phyloP scores from a whole-genome alignment of 2,113 vertebrate genomes.

The Notechis scutatus region DNA sequence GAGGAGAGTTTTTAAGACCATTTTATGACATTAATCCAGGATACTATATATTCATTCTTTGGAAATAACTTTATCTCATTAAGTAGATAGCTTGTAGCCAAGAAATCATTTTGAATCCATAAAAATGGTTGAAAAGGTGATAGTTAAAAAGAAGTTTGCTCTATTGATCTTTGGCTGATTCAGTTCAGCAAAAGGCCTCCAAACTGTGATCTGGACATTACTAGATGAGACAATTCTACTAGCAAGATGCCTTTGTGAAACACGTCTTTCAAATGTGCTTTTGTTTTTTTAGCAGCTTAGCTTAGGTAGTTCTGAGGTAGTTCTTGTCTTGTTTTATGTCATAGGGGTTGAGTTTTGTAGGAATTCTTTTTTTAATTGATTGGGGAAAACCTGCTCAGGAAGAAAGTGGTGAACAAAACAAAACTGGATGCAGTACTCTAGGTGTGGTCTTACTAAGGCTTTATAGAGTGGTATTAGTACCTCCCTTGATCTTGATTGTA shows the following conservation, averaged over 20 bases:
- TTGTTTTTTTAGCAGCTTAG: not conserved
- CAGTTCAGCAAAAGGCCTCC: not conserved
- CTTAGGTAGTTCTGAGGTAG: not conserved
- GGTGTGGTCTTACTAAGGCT: no score
- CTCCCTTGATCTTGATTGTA: no score
- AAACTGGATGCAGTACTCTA: no score
- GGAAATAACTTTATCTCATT: not conserved
- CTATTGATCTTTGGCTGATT: not conserved
- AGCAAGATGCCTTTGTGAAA: not conserved
- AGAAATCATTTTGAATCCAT: not conserved
- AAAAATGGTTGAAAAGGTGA: not conserved
- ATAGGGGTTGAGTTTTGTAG: not conserved
- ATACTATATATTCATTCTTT: not conserved
- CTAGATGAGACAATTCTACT: not conserved
- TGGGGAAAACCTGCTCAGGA: not conserved
- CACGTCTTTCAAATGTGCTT: not conserved
- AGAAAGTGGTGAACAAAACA: not conserved
- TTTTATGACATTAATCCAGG: not conserved
- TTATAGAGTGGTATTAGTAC: no score
- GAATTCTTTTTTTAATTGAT: not conserved
- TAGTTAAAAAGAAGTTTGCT: not conserved
- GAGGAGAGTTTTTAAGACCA: not conserved
- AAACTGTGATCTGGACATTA: not conserved
- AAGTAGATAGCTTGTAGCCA: not conserved
- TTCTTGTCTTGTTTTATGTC: not conserved